A percentile compares a stretch with the other conserved stretches of the same genome.
phyloP scores from a whole-genome alignment of 2,888 invertebrate genomes.

The Eulithis testata region DNA sequence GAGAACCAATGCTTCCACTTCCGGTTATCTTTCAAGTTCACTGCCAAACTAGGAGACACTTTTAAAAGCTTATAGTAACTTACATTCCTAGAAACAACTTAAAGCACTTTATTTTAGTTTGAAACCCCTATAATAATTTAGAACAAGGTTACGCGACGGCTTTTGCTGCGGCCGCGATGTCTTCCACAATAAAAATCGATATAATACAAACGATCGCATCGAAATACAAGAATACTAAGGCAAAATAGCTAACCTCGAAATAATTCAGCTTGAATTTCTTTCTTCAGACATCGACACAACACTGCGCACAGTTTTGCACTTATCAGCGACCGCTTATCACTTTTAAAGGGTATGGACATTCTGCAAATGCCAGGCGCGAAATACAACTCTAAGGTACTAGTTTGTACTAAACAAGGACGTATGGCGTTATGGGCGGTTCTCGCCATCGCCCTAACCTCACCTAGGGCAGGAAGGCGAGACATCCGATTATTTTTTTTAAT shows the following conservation, averaged over 20 bases:
- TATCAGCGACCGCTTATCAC: background rate
- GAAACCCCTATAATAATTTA: conserved; percentile 55
- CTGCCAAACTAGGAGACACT: background rate
- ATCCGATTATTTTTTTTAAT: conserved; percentile 17
- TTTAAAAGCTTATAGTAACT: no score
- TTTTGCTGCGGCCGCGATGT: conserved; percentile 64
- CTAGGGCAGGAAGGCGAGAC: conserved; percentile 26
- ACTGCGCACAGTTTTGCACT: background rate
- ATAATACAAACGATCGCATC: conserved; percentile 57
- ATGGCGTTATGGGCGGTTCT: conserved; percentile 14
- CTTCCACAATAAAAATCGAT: conserved; percentile 76
- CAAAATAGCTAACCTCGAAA: conserved; percentile 61
- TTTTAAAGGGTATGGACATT: conserved; percentile 1
- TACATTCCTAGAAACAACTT: background rate
- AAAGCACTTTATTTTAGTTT: conserved; percentile 22
- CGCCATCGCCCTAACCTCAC: conserved; percentile 27
- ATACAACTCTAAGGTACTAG: conserved; percentile 11
- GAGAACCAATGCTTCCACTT: background rate
- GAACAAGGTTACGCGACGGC: conserved; percentile 71
- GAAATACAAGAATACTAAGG: conserved; percentile 51
- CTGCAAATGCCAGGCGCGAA: conserved; percentile 6
- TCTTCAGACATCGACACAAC: conserved; percentile 1
- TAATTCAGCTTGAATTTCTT: conserved; percentile 70
- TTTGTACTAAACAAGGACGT: conserved; percentile 28
- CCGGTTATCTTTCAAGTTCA: conserved; percentile 2